Evolutionary conservation across 2,797 vertebrate genomes (phyloP), one percentile per base, ranked within the genome.

Genomic region (Leptatherina wallacei): DNA sequence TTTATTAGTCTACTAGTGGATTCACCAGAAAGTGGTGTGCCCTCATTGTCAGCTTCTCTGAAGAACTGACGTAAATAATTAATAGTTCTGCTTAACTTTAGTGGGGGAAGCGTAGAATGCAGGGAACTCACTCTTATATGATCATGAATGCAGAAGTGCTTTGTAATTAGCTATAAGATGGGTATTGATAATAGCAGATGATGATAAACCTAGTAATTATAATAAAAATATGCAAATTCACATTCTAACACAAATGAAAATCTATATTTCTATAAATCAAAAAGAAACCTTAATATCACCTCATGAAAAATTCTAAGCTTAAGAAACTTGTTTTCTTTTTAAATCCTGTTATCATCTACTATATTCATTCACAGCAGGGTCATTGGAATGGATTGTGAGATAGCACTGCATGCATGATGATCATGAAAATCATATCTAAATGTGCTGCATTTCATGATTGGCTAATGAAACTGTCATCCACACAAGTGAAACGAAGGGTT

Each of bases 41-140:
- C 42, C 42, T 20, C 42, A 44, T 44, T 44, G 42, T 27, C 38
- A 60, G 35, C 20, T 65, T 76, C 80, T 78, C 72, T 58, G 62
- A 72, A 88, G 49, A 77, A 68, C 20, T 32, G 4, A 67, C 78
- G 70, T 86, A 66, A 86, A 89, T 88, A 76, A 92, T 89, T 85
- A 60, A 91, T 80, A 60, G 36, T 71, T 55, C 62, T 69, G 51
- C 77, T 81, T 64, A 52, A 79, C 64, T 77, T 81, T 78, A 36
- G 61, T 47, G 32, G 38, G 64, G 52, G 38, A 70, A 75, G 62
- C 75, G 42, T 70, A 54, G 54, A 75, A 57, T 32, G 32, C 55
- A 49, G 59, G 27, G 64, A 79, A 67, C 54, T 52, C 69, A 6
- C 29, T 71, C 57, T 78, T 75, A 74, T 38, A 62, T 65, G 75